phyloP scores from a whole-genome alignment of 2,797 vertebrate species.

The Rallus crepitans region DNA sequence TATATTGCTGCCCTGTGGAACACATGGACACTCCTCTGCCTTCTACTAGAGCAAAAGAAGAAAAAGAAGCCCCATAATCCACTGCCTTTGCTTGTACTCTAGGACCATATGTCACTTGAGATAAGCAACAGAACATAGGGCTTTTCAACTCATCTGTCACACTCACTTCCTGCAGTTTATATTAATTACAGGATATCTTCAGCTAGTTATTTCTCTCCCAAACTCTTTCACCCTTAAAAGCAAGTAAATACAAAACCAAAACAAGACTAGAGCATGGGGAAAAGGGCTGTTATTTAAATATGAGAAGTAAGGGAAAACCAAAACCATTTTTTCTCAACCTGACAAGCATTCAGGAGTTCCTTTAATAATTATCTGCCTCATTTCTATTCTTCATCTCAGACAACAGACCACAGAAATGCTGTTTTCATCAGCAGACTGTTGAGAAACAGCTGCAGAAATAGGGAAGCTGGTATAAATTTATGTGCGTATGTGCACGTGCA shows the following conservation, averaged over 20 bases:
- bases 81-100: constrained; percentile 2
- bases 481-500: neutral
- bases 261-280: neutral
- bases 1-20: neutral
- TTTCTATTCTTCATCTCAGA: constrained; percentile 1
- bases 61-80: neutral
- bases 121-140: constrained; percentile 51
- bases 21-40: neutral
- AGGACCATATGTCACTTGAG: constrained; percentile 36
- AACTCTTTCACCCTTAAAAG: constrained; percentile 13
- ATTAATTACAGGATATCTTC: constrained; percentile 64
- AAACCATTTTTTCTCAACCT: neutral
- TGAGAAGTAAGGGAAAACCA: neutral
- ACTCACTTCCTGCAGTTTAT: constrained; percentile 53
- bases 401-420: constrained; percentile 7
- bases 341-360: neutral
- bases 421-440: constrained; percentile 44
- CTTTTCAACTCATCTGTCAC: constrained; percentile 49
- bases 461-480: constrained; percentile 25
- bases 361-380: neutral
- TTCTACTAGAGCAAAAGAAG: neutral
- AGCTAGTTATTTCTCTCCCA: neutral
- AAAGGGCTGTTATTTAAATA: neutral
- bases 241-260: constrained; percentile 2
- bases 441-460: constrained; percentile 61